Evolutionary conservation across 2,113 vertebrate genomes (phyloP).

Genomic region (Lanius ludovicianus): DNA sequence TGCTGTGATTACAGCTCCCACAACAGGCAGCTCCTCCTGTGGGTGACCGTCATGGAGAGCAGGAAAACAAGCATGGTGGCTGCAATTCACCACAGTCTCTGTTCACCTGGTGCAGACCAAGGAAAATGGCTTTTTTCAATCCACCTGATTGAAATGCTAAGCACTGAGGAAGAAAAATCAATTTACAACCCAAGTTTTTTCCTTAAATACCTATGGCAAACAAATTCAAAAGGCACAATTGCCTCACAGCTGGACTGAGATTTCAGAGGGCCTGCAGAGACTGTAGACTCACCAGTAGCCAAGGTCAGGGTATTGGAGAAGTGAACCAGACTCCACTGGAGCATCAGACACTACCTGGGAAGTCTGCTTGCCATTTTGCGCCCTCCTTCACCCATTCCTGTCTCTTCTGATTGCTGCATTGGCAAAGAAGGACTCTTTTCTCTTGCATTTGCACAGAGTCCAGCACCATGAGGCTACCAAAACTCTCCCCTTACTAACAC

Average conservation of each 20-base stretch:
- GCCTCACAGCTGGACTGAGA: not conserved
- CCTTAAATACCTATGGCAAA: not conserved
- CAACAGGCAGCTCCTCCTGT: not conserved
- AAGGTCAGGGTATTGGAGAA: not conserved
- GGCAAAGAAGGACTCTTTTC: not conserved
- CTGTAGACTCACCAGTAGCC: not conserved
- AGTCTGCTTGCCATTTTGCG: not conserved
- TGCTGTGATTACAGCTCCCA: not conserved
- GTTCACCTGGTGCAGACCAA: not conserved
- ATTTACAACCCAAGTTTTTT: not conserved
- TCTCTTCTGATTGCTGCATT: not conserved
- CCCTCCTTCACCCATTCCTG: not conserved
- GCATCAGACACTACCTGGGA: not conserved
- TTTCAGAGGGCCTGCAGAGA: not conserved
- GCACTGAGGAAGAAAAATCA: not conserved
- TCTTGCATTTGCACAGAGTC: accelerated
- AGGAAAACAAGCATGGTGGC: not conserved
- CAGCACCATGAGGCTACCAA: not conserved
- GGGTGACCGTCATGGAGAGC: not conserved
- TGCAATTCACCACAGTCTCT: not conserved
- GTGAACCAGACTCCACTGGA: not conserved
- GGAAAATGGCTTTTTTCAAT: not conserved
- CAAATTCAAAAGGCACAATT: not conserved
- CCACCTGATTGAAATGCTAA: not conserved
- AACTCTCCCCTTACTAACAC: not conserved